Evolutionary conservation across 2,113 vertebrate species (phyloP).

Genomic region (Athene noctua): DNA sequence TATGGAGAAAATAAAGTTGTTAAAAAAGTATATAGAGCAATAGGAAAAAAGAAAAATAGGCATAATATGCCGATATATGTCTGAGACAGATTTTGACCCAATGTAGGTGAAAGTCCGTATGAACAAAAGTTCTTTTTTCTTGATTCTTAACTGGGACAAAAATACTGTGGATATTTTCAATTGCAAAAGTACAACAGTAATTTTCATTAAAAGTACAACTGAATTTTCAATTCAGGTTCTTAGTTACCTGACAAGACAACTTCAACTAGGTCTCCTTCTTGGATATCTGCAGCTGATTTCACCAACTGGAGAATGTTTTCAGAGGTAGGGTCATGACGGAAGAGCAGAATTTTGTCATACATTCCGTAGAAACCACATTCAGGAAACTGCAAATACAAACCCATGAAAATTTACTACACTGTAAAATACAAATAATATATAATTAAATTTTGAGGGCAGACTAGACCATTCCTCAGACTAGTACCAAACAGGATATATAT

Average conservation of each 20-base stretch:
- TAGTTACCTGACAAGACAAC: conserved; percentile 88
- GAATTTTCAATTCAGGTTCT: not conserved
- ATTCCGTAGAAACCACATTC: conserved; percentile 92
- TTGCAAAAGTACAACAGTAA: not conserved
- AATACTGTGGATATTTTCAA: not conserved
- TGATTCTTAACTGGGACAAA: not conserved
- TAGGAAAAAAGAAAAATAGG: not conserved
- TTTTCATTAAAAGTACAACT: not conserved
- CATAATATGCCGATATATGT: not conserved
- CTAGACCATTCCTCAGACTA: not conserved
- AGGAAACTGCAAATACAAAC: conserved; percentile 82
- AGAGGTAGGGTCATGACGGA: conserved; percentile 86
- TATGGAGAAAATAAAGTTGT: not conserved
- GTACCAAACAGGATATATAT: not conserved
- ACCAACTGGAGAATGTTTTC: conserved; percentile 91
- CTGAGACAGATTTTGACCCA: not conserved
- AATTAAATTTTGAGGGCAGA: not conserved
- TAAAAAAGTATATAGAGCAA: not conserved
- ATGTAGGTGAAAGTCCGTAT: not conserved
- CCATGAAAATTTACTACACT: not conserved
- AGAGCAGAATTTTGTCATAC: conserved; percentile 91
- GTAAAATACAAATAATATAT: not conserved
- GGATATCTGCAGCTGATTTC: conserved; percentile 84
- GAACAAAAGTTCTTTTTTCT: not conserved
- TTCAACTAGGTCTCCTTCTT: conserved; percentile 89